Evolutionary conservation across 2,797 vertebrate genomes (phyloP), one percentile per base, ranked within the genome.

Genomic region (Pelodytes ibericus): DNA sequence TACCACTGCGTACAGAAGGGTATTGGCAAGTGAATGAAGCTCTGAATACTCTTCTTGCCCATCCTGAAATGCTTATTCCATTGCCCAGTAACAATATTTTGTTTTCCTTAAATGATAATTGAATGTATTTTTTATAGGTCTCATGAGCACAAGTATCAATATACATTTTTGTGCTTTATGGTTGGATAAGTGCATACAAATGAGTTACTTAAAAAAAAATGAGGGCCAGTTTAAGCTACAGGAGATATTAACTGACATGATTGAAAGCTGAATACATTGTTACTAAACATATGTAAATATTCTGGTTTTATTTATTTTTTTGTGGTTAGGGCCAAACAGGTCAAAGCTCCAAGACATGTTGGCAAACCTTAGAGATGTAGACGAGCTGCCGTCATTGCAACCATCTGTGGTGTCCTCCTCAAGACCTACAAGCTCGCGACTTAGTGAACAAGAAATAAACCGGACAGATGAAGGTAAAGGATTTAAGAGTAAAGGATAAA

Each of bases 331-430:
- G 83, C 98, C 98, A 64, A 99, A 99, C 90, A 92, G 97, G 85
- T 99, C 97, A 82, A 99, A 98, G 86, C 94, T 99, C 60, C 98
- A 99, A 91, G 97, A 99, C 86, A 99, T 99, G 98, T 88, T 99
- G 93, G 98, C 97, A 82, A 99, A 98, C 86, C 93, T 99, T 85
- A 92, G 98, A 86, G 98, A 99, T 69, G 94, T 94, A 15, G 98
- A 99, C 90, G 97, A 99, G 81, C 84, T 98, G 80, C 94, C 97
- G 80, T 95, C 96, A 80, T 90, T 97, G 85, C 96, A 98, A 85
- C 95, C 95, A n/a, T 94, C 95, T 33, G 92, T 96, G 76, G 81
- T 93, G 7, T 93, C 95, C 0, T 93, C 95, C 61, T 91, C 94
- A 79, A 92, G 97, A 74, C 95, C 96, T 69, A 95, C 86, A 75